phyloP scores from a whole-genome alignment of 1,140 invertebrate genomes.

The Cotesia chilonis region DNA sequence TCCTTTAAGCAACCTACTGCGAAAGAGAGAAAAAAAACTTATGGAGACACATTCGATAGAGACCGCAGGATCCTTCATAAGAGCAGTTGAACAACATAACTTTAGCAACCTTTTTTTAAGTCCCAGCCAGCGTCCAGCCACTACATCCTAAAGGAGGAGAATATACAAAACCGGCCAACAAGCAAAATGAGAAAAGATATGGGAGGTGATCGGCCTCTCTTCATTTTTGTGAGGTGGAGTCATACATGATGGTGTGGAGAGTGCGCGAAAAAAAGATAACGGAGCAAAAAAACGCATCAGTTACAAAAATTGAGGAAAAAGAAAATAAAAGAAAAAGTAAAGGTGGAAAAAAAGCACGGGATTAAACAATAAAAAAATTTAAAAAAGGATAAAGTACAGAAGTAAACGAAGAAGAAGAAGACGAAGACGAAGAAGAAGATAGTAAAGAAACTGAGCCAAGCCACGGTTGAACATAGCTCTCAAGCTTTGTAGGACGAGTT shows the following conservation, averaged over 20 bases:
- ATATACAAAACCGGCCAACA: conserved; percentile 41
- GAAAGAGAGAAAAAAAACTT: conserved; percentile 1
- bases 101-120: conserved; percentile 43
- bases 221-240: conserved; percentile 52
- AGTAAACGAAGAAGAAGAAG: conserved; percentile 28
- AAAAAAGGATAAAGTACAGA: conserved; percentile 39
- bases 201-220: conserved; percentile 64
- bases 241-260: conserved; percentile 52
- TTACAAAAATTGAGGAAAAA: conserved; percentile 39
- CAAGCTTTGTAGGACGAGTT: conserved; percentile 63
- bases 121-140: background rate
- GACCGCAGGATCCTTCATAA: conserved; percentile 61
- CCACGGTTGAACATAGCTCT: conserved; percentile 57
- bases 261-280: conserved; percentile 46
- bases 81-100: conserved; percentile 56
- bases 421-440: conserved; percentile 7
- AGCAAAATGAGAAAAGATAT: conserved; percentile 64
- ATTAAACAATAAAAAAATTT: conserved; percentile 36
- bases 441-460: conserved; percentile 24
- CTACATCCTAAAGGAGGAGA: background rate
- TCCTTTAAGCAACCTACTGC: background rate
- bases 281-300: no score
- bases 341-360: conserved; percentile 32
- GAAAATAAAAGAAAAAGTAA: conserved; percentile 32
- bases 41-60: conserved; percentile 53